Conservation (phyloP, 2,113 vertebrate species). For the Psammodynastes pulverulentus region DNA sequence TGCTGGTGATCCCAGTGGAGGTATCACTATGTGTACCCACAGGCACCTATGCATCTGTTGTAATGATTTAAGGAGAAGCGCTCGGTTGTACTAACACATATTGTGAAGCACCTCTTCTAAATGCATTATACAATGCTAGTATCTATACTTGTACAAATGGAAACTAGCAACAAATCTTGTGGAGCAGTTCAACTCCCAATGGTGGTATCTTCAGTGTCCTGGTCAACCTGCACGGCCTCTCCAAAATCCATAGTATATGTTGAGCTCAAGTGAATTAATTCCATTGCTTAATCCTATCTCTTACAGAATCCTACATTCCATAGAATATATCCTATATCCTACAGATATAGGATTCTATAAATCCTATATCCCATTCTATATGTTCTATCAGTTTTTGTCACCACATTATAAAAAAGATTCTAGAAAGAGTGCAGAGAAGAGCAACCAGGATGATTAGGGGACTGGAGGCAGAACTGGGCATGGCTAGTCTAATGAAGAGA, state of each 20-base stretch:
- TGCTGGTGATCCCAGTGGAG: neutral
- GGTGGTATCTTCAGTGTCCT: neutral
- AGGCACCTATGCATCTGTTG: neutral
- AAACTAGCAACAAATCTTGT: neutral
- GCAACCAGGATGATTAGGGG: no score
- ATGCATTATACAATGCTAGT: neutral
- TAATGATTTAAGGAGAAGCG: neutral
- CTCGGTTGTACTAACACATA: neutral
- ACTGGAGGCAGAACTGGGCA: no score
- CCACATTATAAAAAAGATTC: no score
- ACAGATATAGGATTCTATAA: no score
- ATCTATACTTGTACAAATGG: neutral
- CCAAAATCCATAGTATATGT: neutral
- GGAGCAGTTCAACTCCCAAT: neutral
- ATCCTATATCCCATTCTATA: no score
- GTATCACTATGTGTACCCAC: neutral
- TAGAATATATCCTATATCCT: no score
- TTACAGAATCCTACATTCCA: neutral
- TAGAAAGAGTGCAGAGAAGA: no score
- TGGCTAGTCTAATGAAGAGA: no score
- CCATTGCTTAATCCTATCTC: neutral
- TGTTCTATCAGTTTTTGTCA: no score
- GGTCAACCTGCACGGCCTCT: neutral
- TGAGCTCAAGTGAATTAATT: neutral
- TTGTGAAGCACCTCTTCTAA: neutral